phyloP scores from a whole-genome alignment of 2,113 vertebrate genomes.

The Malurus cyaneus region DNA sequence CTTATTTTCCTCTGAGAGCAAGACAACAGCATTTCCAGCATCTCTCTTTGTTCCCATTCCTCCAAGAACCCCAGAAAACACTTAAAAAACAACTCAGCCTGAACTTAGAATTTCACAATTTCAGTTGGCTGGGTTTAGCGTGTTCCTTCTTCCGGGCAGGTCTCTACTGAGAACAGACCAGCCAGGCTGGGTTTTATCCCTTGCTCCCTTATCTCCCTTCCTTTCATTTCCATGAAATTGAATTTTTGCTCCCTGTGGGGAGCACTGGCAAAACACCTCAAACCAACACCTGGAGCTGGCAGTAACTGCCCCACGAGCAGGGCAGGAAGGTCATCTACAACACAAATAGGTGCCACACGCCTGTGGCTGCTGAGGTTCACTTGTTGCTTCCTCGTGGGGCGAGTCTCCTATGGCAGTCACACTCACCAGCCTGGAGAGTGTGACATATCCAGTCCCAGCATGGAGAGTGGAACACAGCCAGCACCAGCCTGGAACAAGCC shows the following conservation, averaged over 20 bases:
- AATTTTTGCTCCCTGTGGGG: not conserved
- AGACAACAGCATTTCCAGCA: not conserved
- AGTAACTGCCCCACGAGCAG: fast-evolving
- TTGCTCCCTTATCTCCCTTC: not conserved
- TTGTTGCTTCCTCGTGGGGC: fast-evolving
- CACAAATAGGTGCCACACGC: fast-evolving
- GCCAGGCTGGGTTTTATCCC: not conserved
- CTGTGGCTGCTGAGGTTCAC: fast-evolving
- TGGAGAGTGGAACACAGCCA: no score
- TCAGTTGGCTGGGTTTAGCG: not conserved
- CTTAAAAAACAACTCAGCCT: not conserved
- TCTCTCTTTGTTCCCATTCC: not conserved
- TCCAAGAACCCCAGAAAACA: not conserved
- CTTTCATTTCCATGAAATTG: not conserved
- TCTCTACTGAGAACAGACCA: fast-evolving
- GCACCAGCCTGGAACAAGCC: not conserved
- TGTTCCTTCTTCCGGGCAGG: not conserved
- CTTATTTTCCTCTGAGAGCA: not conserved
- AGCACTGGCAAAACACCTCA: not conserved
- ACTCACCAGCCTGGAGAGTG: not conserved
- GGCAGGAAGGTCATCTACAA: not conserved
- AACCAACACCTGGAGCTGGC: not conserved
- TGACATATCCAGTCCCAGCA: not conserved
- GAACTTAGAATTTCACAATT: not conserved
- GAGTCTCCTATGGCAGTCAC: fast-evolving